A percentile compares a stretch with the other conserved stretches of the same genome.
These are phyloP conservation scores for Micronycteris hirsuta DNA, from an alignment of 2,113 vertebrate species.

Conservation along the genomic window DNA sequence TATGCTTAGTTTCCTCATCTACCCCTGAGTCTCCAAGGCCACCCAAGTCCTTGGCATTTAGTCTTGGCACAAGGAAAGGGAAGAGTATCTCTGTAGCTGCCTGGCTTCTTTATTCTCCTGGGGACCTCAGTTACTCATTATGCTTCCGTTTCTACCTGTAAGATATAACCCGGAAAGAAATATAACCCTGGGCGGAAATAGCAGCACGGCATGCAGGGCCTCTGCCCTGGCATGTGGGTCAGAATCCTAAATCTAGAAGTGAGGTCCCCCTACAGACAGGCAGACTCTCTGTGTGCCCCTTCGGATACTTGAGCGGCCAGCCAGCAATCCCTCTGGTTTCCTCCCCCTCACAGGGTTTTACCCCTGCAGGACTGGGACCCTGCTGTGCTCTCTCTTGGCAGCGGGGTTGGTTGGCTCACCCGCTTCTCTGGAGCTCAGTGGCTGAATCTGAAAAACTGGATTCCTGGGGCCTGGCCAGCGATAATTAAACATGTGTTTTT, in stretches of 20 bases:
- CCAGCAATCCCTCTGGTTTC: neutral
- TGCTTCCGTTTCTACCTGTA: neutral
- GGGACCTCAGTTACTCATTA: neutral
- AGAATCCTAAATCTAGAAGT: neutral
- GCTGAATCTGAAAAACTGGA: neutral
- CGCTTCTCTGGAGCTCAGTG: neutral
- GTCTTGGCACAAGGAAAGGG: constrained; percentile 6
- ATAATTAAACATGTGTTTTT: neutral
- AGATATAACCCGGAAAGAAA: neutral
- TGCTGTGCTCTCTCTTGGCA: neutral
- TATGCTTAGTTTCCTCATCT: constrained; percentile 18
- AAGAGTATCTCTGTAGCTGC: neutral
- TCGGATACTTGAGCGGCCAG: neutral
- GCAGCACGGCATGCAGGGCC: neutral
- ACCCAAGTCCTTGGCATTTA: constrained; percentile 55
- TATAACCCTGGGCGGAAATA: neutral
- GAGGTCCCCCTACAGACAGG: neutral
- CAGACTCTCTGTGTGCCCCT: neutral
- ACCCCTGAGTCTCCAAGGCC: neutral
- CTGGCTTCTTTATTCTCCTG: neutral
- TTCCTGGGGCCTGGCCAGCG: neutral
- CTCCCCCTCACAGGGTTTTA: neutral
- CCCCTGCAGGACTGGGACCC: accelerated
- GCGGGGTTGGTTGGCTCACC: too few relatives aligned
- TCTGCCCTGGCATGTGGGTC: neutral